phyloP scores from a whole-genome alignment of 2,888 invertebrate species.

The Cerceris ruficornis region DNA sequence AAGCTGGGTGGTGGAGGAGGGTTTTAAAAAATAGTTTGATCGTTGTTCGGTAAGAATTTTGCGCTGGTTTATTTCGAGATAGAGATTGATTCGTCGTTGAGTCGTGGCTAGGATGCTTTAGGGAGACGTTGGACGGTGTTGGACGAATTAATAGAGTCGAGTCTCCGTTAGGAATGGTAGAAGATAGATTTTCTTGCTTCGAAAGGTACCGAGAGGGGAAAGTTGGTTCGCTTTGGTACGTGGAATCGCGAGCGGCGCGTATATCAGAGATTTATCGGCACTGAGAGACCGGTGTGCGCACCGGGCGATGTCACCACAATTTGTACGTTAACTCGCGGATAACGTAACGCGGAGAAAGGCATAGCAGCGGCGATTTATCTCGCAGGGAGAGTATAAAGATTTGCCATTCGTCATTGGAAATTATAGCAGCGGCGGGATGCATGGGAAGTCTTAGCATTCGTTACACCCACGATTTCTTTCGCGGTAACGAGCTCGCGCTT shows the following conservation, averaged over 20 bases:
- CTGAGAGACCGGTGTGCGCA: not conserved
- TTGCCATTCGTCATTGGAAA: constrained; percentile 17
- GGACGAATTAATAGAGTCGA: too few species aligned
- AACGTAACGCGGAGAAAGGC: constrained; percentile 10
- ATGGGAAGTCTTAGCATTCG: constrained; percentile 15
- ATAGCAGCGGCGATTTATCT: constrained; percentile 2
- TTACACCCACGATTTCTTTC: constrained; percentile 11
- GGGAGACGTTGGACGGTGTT: too few species aligned
- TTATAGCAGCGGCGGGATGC: constrained; percentile 13
- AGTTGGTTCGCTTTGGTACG: constrained; percentile 18
- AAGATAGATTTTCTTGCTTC: not conserved
- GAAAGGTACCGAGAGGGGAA: constrained; percentile 22
- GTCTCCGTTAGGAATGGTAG: too few species aligned
- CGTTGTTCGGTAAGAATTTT: too few species aligned
- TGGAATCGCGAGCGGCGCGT: constrained; percentile 7
- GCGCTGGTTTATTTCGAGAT: too few species aligned
- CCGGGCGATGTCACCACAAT: constrained; percentile 12
- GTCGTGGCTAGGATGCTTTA: too few species aligned
- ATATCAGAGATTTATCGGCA: constrained; percentile 33
- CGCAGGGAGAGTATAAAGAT: constrained; percentile 5
- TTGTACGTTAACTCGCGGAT: constrained; percentile 18
- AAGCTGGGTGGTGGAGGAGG: too few species aligned
- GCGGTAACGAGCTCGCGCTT: not conserved
- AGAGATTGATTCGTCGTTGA: too few species aligned
- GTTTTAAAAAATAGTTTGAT: too few species aligned